phyloP scores from a whole-genome alignment of 1,140 invertebrate species.

The Heterodera carotae region DNA sequence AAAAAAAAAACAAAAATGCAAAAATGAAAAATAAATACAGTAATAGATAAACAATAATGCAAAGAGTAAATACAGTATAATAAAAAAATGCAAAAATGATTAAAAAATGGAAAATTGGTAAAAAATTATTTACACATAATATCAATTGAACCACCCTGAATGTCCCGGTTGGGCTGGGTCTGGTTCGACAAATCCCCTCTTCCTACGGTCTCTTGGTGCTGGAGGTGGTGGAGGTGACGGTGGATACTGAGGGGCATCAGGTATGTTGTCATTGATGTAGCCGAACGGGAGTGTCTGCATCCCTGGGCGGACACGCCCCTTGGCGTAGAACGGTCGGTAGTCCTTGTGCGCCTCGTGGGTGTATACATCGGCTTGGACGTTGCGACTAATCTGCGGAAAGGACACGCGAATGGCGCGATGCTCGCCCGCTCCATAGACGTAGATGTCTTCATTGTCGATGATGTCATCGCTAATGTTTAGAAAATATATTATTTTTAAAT shows the following conservation, averaged over 20 bases:
- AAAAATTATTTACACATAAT: neutral
- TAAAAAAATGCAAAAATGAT: neutral
- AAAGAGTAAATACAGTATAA: too few relatives aligned
- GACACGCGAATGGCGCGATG: neutral
- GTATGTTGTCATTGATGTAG: neutral
- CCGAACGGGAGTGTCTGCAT: neutral
- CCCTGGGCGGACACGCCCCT: neutral
- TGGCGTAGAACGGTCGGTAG: conserved; percentile 7
- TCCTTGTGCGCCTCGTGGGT: neutral
- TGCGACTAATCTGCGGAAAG: conserved; percentile 13
- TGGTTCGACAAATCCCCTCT: neutral
- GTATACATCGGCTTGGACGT: neutral
- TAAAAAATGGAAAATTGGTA: neutral
- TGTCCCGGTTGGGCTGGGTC: neutral
- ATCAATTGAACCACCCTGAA: neutral
- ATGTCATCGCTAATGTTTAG: neutral
- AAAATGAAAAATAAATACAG: too few relatives aligned
- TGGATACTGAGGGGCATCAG: too few relatives aligned
- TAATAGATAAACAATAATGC: too few relatives aligned
- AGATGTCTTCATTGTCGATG: neutral
- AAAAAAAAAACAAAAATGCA: too few relatives aligned
- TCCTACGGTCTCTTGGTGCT: too few relatives aligned
- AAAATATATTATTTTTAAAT: neutral
- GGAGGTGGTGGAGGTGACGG: neutral
- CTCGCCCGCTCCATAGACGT: neutral